phyloP scores from a whole-genome alignment of 1,140 invertebrate genomes.

The Saccostrea cuccullata region DNA sequence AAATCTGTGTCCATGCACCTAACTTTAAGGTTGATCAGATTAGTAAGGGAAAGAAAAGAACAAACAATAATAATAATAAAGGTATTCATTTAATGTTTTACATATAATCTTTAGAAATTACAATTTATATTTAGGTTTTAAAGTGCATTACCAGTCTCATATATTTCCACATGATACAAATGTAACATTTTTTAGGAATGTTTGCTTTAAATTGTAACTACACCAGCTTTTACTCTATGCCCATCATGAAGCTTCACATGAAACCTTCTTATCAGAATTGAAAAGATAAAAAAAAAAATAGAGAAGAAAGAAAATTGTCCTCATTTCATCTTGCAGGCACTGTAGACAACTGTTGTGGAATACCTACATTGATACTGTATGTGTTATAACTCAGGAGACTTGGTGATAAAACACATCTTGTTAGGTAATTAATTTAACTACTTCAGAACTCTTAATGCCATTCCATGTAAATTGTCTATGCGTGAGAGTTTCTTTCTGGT shows the following conservation, averaged over 20 bases:
- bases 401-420: not conserved
- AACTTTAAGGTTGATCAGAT: no score
- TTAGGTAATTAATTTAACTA: not conserved
- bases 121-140: no score
- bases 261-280: constrained; percentile 3
- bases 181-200: no score
- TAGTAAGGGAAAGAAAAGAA: no score
- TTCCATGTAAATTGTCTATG: not conserved
- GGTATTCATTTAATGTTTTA: no score
- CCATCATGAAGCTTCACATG: not conserved
- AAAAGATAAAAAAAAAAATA: constrained; percentile 1
- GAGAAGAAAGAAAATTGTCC: constrained; percentile 18
- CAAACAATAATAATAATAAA: no score
- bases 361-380: not conserved
- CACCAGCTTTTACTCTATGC: not conserved
- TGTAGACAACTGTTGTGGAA: not conserved
- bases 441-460: not conserved
- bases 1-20: no score
- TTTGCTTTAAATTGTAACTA: not conserved
- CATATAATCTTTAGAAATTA: no score
- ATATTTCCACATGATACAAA: no score
- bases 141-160: no score
- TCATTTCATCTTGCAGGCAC: not conserved
- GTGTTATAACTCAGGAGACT: not conserved
- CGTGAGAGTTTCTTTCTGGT: not conserved